Evolutionary conservation across 2,113 vertebrate genomes (phyloP), one percentile per base, ranked within the genome.

Genomic region (Cavia aperea): DNA sequence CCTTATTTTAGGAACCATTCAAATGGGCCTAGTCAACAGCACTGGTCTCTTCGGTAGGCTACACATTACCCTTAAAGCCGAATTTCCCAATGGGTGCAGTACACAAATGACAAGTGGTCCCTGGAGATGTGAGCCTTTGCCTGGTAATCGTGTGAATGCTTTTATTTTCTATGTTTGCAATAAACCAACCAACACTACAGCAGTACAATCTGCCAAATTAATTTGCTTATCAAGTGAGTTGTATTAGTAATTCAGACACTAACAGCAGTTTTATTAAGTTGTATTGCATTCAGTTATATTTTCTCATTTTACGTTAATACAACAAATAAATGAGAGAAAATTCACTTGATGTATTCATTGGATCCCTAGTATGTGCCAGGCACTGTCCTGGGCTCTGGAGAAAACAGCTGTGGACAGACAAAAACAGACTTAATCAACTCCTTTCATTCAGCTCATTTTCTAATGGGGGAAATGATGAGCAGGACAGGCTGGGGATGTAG

Each of bases 181-280:
- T 6, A 19, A 88, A 60, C 54, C 51, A 18, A 78, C 39, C n/a
- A 49, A 54, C 12, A 33, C 19, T 82, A 36, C 73, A 66, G n/a
- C 54, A 90, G 56, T 60, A 21, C 39, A 79, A 29, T 43, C 54
- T n/a, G 39, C 24, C 90, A 89, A 82, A 72, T 89, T 89, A 78
- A 88, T 86, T 86, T 96, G 39, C 43, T 73, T 88, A 88, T 66
- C 29, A 58, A 86, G n/a, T 78, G 16, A 26, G 46, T 82, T 86
- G 75, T 58, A 65, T 39, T 12, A 87, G 36, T 78, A 63, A 21
- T 85, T 84, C 54, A 91, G 75, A 68, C 65, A 82, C 43, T 51
- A 63, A 81, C 5, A 66, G 62, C 26, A 73, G 26, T 78, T 95
- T 81, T 58, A 81, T 43, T 88, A 88, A 81, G 68, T 68, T 88